Base-by-base conservation (phyloP, 2,113 vertebrate genomes). In the Puffinus mauretanicus region DNA sequence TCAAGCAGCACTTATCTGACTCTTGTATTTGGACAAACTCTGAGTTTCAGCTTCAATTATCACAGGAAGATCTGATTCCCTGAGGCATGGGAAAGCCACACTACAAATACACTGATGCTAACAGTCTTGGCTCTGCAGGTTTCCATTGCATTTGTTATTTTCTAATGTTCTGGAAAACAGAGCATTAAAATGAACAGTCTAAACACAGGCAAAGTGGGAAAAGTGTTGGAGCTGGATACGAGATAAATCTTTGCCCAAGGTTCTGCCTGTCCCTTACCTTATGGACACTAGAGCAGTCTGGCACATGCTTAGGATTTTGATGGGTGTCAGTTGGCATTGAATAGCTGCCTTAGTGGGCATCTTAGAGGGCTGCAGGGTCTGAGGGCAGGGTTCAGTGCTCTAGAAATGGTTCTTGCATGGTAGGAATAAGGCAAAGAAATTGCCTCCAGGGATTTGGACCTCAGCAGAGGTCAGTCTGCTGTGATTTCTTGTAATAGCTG, bases 81-180 rank as follows among this genome's bases (percentile, higher is more conserved):
- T 82, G 75, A 82, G 85, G 76, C 75, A 58, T 32, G 54, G 85
- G 78, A 86, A 88, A 65, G 17, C 70, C 57, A 17, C 24, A 18
- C 69, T 72, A n/a, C 3, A 8, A 79, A 82, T 61, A 51, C 40
- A 46, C 30, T 61, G 42, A 66, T 86, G 69, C 51, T 86, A 66
- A 92, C 82, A 62, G 58, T 65, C 66, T 75, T 54, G 79, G 72
- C 80, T 83, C 42, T 88, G 69, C 1, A 4, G 49, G 22, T 88
- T 92, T 90, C 88, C 88, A 82, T 52, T 86, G 62, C 14, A 36
- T 95, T 91, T 95, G 46, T 76, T 88, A 25, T 83, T 88, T 92
- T 61, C 61, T 93, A 65, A 42, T 2, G 1, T 79, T 94, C 81
- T 79, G 57, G 73, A 92, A 89, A 89, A 90, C 21, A 36, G 8